phyloP scores from a whole-genome alignment of 2,797 vertebrate species.

The Eleutherodactylus coqui region DNA sequence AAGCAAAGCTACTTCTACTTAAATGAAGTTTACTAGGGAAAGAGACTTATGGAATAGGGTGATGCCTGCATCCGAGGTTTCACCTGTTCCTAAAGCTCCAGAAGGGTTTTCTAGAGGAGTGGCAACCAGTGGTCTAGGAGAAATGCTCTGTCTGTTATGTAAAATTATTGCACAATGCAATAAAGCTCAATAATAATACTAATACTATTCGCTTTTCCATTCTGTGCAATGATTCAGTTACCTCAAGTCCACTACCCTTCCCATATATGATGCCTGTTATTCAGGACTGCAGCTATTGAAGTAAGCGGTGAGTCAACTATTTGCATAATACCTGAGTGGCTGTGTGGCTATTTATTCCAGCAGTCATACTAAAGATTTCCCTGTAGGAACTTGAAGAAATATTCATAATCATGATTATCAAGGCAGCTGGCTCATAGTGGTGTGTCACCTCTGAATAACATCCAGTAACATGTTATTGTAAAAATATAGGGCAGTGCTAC shows the following conservation, averaged over 20 bases:
- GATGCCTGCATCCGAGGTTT: not conserved
- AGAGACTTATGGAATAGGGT: not conserved
- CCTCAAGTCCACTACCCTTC: not conserved
- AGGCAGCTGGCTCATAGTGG: not conserved
- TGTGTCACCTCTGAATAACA: not conserved
- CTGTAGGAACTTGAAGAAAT: conserved; percentile 4
- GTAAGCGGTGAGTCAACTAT: not conserved
- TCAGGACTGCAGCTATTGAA: not conserved
- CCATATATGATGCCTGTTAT: not conserved
- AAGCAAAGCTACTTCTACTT: too few relatives aligned
- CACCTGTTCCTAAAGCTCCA: not conserved
- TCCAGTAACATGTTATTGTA: conserved; percentile 16
- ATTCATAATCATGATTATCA: conserved; percentile 14
- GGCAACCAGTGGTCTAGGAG: not conserved
- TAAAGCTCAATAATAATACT: not conserved
- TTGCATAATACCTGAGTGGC: conserved; percentile 1
- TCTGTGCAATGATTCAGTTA: not conserved
- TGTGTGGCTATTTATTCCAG: conserved; percentile 11
- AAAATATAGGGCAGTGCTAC: not conserved
- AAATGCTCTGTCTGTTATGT: not conserved
- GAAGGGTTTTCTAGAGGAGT: not conserved
- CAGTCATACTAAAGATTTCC: not conserved
- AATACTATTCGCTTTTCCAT: not conserved
- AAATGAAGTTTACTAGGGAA: not conserved
- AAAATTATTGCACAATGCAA: not conserved